Base-by-base conservation (phyloP, 2,113 vertebrate genomes). In the Proterorhinus semilunaris region DNA sequence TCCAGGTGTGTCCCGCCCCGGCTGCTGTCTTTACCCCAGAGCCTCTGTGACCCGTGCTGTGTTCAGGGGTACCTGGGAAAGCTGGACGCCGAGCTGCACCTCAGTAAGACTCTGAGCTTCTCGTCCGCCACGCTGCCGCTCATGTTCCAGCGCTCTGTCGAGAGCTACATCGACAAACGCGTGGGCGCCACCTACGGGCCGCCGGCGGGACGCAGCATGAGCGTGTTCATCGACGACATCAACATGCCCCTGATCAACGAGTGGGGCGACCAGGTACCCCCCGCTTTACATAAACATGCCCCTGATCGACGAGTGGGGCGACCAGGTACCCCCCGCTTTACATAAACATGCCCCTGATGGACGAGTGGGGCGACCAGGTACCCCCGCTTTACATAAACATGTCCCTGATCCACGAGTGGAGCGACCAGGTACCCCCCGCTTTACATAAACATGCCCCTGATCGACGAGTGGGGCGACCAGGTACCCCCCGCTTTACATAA, bases 391-490 rank as follows among this genome's bases (percentile, higher is more conserved):
- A 95, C 85, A 93, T 95, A 84, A 95, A 95, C 84, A 95, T 95
- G 94, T 94, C 95, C 17, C 66, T 93, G n/a, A 93, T 95, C 82
- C 95, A 95, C 63, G 93, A 95, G 68, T 95, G 94, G 95, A 94
- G 95, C 5, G 95, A 95, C 82, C 94, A 95, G 94, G 94, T 95
- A 72, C 78, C 84, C n/a, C 27, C 43, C 48, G 21, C 21, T 21
- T 21, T 21, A 95, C 85, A 93, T 95, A 84, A 95, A 95, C 84
- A 95, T 95, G 94, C 95, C 95, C 17, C 66, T 93, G n/a, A 93
- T 95, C 82, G 95, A 95, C 63, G 93, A 95, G 68, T 95, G 94
- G 95, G 95, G 95, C 4, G 95, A 95, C 82, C 94, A 95, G 94
- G 94, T 95, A 72, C 78, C 84, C 27, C 43, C 48, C 12, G n/a